These are phyloP conservation scores for Manduca sexta DNA, from an alignment of 1,140 invertebrate genomes.

Conservation along the genomic window DNA sequence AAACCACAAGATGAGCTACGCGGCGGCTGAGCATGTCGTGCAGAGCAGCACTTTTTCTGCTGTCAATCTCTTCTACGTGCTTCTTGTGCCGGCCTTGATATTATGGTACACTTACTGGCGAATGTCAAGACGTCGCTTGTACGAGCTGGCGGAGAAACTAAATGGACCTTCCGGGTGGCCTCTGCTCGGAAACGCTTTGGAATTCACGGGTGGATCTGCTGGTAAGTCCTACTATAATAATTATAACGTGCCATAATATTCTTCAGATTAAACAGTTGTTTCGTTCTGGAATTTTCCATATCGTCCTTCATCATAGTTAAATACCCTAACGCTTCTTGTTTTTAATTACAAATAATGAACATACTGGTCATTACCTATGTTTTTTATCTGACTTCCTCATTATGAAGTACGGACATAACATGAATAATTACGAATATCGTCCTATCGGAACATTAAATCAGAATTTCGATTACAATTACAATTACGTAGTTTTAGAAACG, in stretches of 20 bases:
- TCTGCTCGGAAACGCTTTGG: conserved; percentile 80
- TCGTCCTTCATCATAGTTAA: too few species aligned
- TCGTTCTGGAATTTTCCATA: too few species aligned
- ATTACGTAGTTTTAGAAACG: too few species aligned
- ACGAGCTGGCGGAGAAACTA: conserved; percentile 80
- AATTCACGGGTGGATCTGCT: conserved; percentile 79
- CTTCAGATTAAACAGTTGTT: too few species aligned
- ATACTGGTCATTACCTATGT: too few species aligned
- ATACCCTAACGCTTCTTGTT: too few species aligned
- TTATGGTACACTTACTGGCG: conserved; percentile 84
- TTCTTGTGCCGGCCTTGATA: conserved; percentile 78
- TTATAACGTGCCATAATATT: conserved; percentile 72
- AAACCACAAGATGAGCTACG: conserved; percentile 41
- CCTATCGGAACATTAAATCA: too few species aligned
- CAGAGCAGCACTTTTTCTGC: conserved; percentile 64
- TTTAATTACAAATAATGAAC: too few species aligned
- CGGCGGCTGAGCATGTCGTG: conserved; percentile 46
- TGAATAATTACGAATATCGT: too few species aligned
- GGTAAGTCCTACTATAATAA: conserved; percentile 51
- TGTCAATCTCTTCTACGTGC: conserved; percentile 77
- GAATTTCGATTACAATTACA: too few species aligned
- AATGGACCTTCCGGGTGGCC: conserved; percentile 81
- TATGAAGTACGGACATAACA: too few species aligned
- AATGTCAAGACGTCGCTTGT: conserved; percentile 78
- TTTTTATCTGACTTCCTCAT: too few species aligned